Evolutionary conservation across 1,140 invertebrate genomes (phyloP).

Genomic region (Drosophila oshimai): DNA sequence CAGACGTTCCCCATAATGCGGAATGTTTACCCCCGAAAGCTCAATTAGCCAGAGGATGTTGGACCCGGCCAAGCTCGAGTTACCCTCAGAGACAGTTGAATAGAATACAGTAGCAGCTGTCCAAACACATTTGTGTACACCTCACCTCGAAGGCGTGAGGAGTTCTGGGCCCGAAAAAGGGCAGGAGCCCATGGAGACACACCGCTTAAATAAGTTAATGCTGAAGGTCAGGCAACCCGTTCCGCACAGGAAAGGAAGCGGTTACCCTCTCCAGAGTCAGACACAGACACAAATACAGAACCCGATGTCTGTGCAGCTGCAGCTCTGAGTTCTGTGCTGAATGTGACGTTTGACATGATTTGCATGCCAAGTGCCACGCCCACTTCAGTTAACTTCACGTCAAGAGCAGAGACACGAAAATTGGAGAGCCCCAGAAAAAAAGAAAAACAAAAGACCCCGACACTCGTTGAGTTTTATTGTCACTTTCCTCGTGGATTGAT

Average conservation of each 20-base stretch:
- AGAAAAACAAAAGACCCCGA: conserved; percentile 9
- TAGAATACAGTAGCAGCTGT: conserved; percentile 57
- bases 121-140: conserved; percentile 46
- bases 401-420: conserved; percentile 23
- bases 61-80: conserved; percentile 44
- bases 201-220: conserved; percentile 31
- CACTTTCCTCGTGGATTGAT: conserved; percentile 60
- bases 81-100: conserved; percentile 13
- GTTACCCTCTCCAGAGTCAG: conserved; percentile 3
- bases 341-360: conserved; percentile 79
- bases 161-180: conserved; percentile 9
- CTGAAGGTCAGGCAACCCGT: conserved; percentile 58
- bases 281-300: not conserved
- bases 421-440: conserved; percentile 15
- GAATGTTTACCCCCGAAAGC: conserved; percentile 41
- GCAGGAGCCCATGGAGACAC: conserved; percentile 6
- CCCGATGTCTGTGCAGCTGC: conserved; percentile 42
- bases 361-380: conserved; percentile 78
- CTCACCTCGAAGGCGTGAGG: conserved; percentile 15
- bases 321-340: conserved; percentile 15
- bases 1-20: conserved; percentile 29
- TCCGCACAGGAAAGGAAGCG: conserved; percentile 38
- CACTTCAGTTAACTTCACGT: conserved; percentile 57
- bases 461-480: conserved; percentile 73
- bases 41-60: conserved; percentile 50